A percentile compares a stretch with the other conserved stretches of the same genome.
Evolutionary conservation across 2,797 vertebrate species (phyloP).

Genomic region (Zonotrichia albicollis): DNA sequence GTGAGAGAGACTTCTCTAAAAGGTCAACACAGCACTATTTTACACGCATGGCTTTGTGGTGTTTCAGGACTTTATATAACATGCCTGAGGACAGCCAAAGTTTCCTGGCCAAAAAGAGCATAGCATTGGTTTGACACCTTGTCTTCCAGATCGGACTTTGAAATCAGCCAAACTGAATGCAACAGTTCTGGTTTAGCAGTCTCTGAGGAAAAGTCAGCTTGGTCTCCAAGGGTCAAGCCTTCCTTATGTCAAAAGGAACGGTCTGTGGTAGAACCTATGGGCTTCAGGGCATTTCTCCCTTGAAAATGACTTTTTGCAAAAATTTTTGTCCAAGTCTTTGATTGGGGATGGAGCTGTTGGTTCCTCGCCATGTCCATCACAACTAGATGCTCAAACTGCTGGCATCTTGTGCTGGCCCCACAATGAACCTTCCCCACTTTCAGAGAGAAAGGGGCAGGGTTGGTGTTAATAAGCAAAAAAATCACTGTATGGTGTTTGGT

Average conservation of each 20-base stretch:
- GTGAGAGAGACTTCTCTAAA: conserved; percentile 3
- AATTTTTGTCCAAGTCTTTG: background rate
- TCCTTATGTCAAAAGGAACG: background rate
- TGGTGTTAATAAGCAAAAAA: background rate
- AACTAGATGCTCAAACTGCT: background rate
- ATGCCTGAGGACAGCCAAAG: background rate
- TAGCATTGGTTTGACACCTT: background rate
- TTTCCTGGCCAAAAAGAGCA: background rate
- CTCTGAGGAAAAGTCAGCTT: background rate
- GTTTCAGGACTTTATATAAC: background rate
- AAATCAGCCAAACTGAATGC: background rate
- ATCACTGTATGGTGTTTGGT: background rate
- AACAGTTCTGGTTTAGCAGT: background rate
- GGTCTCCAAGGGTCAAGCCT: background rate
- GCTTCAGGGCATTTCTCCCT: background rate
- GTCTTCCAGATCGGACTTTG: background rate
- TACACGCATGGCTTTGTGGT: background rate
- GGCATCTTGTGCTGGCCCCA: background rate
- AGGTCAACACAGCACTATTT: background rate
- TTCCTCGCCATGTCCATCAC: background rate
- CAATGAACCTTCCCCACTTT: background rate
- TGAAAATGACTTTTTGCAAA: background rate
- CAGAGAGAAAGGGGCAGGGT: background rate
- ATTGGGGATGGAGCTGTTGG: background rate
- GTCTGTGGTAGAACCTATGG: background rate